phyloP scores from a whole-genome alignment of 1,140 invertebrate genomes.

The Octopus bimaculoides region DNA sequence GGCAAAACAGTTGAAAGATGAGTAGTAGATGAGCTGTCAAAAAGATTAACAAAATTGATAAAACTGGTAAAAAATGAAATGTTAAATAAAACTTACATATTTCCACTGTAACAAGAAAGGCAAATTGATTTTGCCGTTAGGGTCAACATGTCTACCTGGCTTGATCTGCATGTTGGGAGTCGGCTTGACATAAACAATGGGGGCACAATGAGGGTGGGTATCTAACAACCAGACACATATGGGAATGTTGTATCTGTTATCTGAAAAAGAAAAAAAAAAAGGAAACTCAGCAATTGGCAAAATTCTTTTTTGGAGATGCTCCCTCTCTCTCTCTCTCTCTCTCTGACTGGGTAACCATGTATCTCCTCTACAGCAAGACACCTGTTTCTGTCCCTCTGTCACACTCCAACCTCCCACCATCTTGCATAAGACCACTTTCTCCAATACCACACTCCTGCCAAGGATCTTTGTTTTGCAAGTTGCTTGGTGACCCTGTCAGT shows the following conservation, averaged over 20 bases:
- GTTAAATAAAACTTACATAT: conserved; percentile 64
- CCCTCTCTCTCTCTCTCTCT: neutral
- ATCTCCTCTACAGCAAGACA: neutral
- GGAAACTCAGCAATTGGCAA: neutral
- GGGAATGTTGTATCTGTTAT: conserved; percentile 91
- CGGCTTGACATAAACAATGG: conserved; percentile 96
- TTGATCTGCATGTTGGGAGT: conserved; percentile 95
- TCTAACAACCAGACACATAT: conserved; percentile 95
- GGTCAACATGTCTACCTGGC: conserved; percentile 89
- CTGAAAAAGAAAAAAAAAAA: conserved; percentile 59
- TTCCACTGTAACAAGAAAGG: conserved; percentile 97
- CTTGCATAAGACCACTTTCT: neutral
- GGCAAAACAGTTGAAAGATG: too few species aligned
- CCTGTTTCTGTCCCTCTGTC: neutral
- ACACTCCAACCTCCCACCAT: neutral
- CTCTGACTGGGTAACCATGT: neutral
- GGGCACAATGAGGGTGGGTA: conserved; percentile 93
- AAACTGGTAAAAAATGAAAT: neutral
- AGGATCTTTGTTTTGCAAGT: too few species aligned
- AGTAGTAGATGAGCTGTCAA: too few species aligned
- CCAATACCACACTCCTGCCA: neutral
- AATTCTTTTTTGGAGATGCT: neutral
- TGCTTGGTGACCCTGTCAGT: too few species aligned
- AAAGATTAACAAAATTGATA: too few species aligned
- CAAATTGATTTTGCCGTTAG: conserved; percentile 93